Percentiles rank a stretch among this genome's conserved stretches.
Conservation (phyloP, 2,113 vertebrate genomes). For the Willisornis vidua region DNA sequence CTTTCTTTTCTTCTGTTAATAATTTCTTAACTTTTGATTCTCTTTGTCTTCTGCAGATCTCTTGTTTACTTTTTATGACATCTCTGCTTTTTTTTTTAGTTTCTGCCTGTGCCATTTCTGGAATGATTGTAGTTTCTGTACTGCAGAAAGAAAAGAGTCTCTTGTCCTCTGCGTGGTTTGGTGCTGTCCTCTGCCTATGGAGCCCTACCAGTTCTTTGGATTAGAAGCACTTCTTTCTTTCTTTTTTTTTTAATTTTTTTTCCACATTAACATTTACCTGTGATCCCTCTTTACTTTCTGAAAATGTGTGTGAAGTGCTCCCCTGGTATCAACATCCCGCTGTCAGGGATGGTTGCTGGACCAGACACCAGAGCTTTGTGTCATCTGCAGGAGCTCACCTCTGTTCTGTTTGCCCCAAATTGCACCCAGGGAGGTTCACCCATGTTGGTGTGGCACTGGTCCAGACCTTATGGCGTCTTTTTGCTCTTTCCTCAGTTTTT, state of each 20-base stretch:
- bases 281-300: not conserved
- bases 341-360: not conserved
- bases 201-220: not conserved
- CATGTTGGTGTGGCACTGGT: accelerated
- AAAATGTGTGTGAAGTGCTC: accelerated
- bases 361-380: accelerated
- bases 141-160: not conserved
- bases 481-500: not conserved
- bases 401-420: accelerated
- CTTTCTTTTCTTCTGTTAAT: not conserved
- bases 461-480: accelerated
- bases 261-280: not conserved
- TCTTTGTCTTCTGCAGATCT: not conserved
- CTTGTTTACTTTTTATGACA: not conserved
- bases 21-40: not conserved
- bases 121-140: not conserved
- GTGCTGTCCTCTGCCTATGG: not conserved
- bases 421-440: no score
- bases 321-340: accelerated
- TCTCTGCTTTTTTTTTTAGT: not conserved
- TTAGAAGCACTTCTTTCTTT: not conserved
- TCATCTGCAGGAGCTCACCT: not conserved
- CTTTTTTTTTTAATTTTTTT: not conserved
- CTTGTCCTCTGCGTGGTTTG: not conserved
- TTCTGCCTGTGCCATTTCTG: not conserved